Evolutionary conservation across 2,797 vertebrate genomes (phyloP), one percentile per base, ranked within the genome.

Genomic region (Leptatherina wallacei): DNA sequence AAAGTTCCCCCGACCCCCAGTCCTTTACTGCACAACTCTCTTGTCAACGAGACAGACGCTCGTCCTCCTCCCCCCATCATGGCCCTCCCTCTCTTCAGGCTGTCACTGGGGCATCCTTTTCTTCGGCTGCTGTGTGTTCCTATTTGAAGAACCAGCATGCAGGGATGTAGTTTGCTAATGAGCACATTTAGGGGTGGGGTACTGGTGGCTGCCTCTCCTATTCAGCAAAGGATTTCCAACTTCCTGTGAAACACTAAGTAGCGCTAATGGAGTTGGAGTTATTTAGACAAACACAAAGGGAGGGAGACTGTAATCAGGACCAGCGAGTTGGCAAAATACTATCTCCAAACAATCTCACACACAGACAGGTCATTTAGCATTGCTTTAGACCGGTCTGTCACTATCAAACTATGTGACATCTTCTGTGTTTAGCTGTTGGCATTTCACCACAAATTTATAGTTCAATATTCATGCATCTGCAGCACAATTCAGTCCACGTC

Each of bases 91-190:
- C 55, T 73, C 75, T 73, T 61, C 77, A 84, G 73, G 54, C 84
- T 82, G 84, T 77, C 79, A 73, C 78, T 75, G 73, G 83, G 88
- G 68, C 75, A 85, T 86, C 88, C 69, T 80, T 92, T 90, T 93
- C 88, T 92, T 86, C 62, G 36, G 68, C 13, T 27, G 30, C 77
- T 67, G 75, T 38, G 64, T 63, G 49, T 58, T 62, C 65, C 62
- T 62, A 73, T 77, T 66, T 63, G 59, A 49, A 47, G 65, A 72
- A 70, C 64, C 70, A 44, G 57, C 57, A 44, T 42, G 13, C 42
- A 32, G 57, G 62, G 58, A 44, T 75, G 81, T 47, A 65, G 76
- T 79, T 78, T 84, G 59, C 87, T 92, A 92, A 91, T 89, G 88
- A 89, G 87, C 75, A 69, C 63, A 60, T 87, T 90, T 83, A 78